Conservation (phyloP, 1,140 invertebrate species). For the Drosophila fuyamai region DNA sequence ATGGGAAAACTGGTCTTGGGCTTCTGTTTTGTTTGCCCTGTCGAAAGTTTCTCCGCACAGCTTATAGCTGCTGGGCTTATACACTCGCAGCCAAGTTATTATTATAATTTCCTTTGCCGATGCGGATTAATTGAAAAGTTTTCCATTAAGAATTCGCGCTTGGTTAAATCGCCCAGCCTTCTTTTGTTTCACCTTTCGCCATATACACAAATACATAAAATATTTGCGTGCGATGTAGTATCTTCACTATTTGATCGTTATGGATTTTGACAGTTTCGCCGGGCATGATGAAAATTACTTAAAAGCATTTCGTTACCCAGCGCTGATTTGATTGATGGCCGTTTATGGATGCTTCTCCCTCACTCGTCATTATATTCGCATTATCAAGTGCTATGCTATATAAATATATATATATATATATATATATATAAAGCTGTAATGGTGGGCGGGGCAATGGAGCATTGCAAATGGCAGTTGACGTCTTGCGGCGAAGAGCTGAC, state of each 20-base stretch:
- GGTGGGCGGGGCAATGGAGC: conserved; percentile 58
- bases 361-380: conserved; percentile 75
- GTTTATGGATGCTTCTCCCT: conserved; percentile 53
- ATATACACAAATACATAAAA: conserved; percentile 12
- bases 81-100: conserved; percentile 65
- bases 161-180: conserved; percentile 56
- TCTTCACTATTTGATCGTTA: conserved; percentile 76
- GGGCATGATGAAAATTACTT: conserved; percentile 78
- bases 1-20: conserved; percentile 32
- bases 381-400: conserved; percentile 57
- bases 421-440: conserved; percentile 6
- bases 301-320: conserved; percentile 71
- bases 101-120: conserved; percentile 77
- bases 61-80: conserved; percentile 44
- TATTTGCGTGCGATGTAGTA: conserved; percentile 26
- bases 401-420: conserved; percentile 14
- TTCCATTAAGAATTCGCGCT: conserved; percentile 78
- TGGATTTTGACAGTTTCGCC: conserved; percentile 74
- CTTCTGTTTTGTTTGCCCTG: conserved; percentile 69
- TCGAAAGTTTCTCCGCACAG: conserved; percentile 70
- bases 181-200: conserved; percentile 42
- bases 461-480: conserved; percentile 79
- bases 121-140: conserved; percentile 83
- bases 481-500: conserved; percentile 74
- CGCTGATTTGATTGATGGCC: conserved; percentile 81